Conservation (phyloP, 1,140 invertebrate species). For the Scaptomyza graminum region DNA sequence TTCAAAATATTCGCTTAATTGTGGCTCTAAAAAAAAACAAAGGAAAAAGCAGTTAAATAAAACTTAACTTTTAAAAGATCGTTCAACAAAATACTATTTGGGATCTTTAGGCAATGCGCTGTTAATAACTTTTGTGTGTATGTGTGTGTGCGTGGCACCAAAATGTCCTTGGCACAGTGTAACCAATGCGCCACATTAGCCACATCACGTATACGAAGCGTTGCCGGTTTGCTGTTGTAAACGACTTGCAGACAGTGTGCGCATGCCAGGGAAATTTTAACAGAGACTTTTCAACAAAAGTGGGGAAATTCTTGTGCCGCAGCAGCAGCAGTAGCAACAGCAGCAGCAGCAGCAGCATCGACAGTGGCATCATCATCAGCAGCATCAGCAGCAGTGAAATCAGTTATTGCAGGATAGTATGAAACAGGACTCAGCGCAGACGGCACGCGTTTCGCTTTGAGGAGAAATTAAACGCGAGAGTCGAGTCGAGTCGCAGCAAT, state of each 20-base stretch:
- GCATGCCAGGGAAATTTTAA: conserved; percentile 79
- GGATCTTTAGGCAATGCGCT: background rate
- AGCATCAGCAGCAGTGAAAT: conserved; percentile 20
- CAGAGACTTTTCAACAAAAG: conserved; percentile 23
- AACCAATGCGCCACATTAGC: background rate
- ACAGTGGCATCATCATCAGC: conserved; percentile 24
- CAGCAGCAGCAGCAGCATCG: conserved; percentile 11
- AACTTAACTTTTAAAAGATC: background rate
- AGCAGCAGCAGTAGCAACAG: conserved; percentile 33
- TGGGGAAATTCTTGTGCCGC: conserved; percentile 65
- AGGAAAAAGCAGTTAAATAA: background rate
- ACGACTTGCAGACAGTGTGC: conserved; percentile 53
- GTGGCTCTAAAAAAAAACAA: conserved; percentile 40
- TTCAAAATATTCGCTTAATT: conserved; percentile 50
- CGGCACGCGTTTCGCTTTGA: conserved; percentile 73
- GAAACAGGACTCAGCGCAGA: conserved; percentile 80
- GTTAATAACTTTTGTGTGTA: conserved; percentile 10
- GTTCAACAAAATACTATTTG: background rate
- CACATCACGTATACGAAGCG: conserved; percentile 58
- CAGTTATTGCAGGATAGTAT: conserved; percentile 54
- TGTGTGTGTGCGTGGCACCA: background rate
- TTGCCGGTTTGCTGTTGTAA: conserved; percentile 40
- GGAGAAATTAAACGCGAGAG: conserved; percentile 50
- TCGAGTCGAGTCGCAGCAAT: conserved; percentile 35
- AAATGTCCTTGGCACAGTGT: conserved; percentile 2